These are phyloP conservation scores for Xiphorhynchus elegans DNA, from an alignment of 2,113 vertebrate species.

Conservation along the genomic window DNA sequence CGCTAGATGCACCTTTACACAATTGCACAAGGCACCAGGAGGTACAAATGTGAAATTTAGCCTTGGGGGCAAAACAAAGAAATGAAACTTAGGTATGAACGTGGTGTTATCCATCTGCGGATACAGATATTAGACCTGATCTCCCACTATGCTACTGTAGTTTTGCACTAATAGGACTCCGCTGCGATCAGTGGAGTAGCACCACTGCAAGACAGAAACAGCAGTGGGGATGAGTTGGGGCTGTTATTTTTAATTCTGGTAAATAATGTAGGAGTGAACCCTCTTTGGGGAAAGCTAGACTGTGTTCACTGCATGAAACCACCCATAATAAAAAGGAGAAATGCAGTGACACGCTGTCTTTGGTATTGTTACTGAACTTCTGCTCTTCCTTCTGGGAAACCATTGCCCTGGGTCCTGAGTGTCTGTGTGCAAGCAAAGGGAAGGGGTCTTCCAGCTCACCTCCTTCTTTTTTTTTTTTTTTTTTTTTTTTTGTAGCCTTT, in stretches of 20 bases:
- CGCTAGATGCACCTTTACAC: constrained; percentile 52
- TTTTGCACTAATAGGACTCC: not conserved
- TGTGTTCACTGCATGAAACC: not conserved
- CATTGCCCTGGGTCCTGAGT: not conserved
- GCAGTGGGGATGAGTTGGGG: not conserved
- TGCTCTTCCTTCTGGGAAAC: not conserved
- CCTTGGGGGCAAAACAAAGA: constrained; percentile 61
- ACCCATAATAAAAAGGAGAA: not conserved
- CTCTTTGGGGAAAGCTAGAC: not conserved
- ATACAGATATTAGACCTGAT: constrained; percentile 29
- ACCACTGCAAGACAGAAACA: not conserved
- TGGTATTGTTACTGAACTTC: not conserved
- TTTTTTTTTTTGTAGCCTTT: not conserved
- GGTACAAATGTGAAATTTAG: constrained; percentile 57
- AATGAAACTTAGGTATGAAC: constrained; percentile 22
- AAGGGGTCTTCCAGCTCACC: not conserved
- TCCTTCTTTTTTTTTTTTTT: not conserved
- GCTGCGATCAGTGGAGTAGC: not conserved
- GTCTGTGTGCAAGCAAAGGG: not conserved
- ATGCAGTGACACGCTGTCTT: not conserved
- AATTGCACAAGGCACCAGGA: constrained; percentile 59
- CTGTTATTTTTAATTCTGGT: constrained; percentile 7
- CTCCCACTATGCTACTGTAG: not conserved
- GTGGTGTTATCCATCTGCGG: constrained; percentile 35
- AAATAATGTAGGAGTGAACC: not conserved